phyloP scores from a whole-genome alignment of 2,113 vertebrate species.

The Petaurus breviceps region DNA sequence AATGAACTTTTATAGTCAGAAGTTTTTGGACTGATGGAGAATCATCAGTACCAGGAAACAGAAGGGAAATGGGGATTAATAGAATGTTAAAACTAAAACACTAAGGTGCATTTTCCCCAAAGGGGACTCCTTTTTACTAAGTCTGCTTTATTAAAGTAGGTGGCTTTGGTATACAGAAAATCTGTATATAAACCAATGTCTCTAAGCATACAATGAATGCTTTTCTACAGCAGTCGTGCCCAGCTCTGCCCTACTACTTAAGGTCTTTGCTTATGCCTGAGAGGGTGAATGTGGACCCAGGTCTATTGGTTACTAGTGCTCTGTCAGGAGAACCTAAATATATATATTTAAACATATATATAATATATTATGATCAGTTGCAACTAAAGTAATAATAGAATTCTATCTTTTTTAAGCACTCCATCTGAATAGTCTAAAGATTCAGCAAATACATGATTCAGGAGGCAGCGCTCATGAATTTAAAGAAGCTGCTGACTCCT shows the following conservation, averaged over 20 bases:
- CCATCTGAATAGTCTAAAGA: conserved; percentile 56
- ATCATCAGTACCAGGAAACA: conserved; percentile 55
- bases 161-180: conserved; percentile 74
- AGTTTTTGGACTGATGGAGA: conserved; percentile 58
- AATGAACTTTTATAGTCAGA: conserved; percentile 64
- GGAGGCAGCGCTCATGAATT: background rate
- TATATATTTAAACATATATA: conserved; percentile 67
- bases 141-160: conserved; percentile 67
- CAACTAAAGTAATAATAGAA: conserved; percentile 65
- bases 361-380: conserved; percentile 76
- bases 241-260: conserved; percentile 72
- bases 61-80: conserved; percentile 53
- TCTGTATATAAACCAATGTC: conserved; percentile 75
- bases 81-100: conserved; percentile 26
- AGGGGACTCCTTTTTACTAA: conserved; percentile 62
- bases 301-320: conserved; percentile 78
- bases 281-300: conserved; percentile 73
- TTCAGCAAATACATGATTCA: conserved; percentile 40
- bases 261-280: conserved; percentile 83
- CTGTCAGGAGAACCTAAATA: conserved; percentile 75
- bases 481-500: conserved; percentile 33
- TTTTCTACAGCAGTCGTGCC: conserved; percentile 66
- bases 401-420: conserved; percentile 58
- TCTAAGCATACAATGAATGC: conserved; percentile 66
- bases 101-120: conserved; percentile 72